Conservation (phyloP, 2,888 invertebrate species). For the Busseola fusca region DNA sequence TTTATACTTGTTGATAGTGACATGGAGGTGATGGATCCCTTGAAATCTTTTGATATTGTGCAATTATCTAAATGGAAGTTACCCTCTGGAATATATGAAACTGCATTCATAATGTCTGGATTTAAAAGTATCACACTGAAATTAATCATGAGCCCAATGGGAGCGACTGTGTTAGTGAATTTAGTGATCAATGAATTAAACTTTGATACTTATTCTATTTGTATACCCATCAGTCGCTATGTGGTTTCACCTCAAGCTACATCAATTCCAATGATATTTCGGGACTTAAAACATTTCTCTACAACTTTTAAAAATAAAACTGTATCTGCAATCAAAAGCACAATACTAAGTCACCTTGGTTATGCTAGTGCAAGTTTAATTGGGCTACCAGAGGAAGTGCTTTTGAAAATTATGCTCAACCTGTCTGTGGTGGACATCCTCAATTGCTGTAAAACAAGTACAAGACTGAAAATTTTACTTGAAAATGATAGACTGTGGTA, state of each 20-base stretch:
- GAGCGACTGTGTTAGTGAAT: slow-evolving; percentile 77
- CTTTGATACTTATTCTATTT: slow-evolving; percentile 81
- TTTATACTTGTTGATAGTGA: slow-evolving; percentile 72
- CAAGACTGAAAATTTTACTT: slow-evolving; percentile 70
- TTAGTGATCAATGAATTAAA: slow-evolving; percentile 73
- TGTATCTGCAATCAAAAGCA: slow-evolving; percentile 87
- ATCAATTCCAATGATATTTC: slow-evolving; percentile 79
- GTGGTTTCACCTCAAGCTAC: slow-evolving; percentile 78
- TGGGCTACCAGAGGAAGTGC: slow-evolving; percentile 83
- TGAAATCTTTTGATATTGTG: slow-evolving; percentile 63
- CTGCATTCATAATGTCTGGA: slow-evolving; percentile 72
- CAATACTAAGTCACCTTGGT: slow-evolving; percentile 83
- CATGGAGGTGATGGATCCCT: slow-evolving; percentile 60
- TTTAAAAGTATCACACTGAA: slow-evolving; percentile 73
- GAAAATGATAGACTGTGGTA: slow-evolving; percentile 79
- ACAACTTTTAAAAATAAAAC: slow-evolving; percentile 87
- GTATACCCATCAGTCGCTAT: slow-evolving; percentile 80
- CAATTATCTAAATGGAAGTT: slow-evolving; percentile 72
- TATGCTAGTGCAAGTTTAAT: slow-evolving; percentile 84
- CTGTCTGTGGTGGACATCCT: slow-evolving; percentile 73
- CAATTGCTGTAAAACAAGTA: slow-evolving; percentile 77
- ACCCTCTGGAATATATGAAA: slow-evolving; percentile 72
- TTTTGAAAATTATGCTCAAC: slow-evolving; percentile 74
- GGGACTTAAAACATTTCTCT: slow-evolving; percentile 83
- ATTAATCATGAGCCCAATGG: slow-evolving; percentile 79